Evolutionary conservation across 2,113 vertebrate genomes (phyloP), one percentile per base, ranked within the genome.

Genomic region (Balaeniceps rex): DNA sequence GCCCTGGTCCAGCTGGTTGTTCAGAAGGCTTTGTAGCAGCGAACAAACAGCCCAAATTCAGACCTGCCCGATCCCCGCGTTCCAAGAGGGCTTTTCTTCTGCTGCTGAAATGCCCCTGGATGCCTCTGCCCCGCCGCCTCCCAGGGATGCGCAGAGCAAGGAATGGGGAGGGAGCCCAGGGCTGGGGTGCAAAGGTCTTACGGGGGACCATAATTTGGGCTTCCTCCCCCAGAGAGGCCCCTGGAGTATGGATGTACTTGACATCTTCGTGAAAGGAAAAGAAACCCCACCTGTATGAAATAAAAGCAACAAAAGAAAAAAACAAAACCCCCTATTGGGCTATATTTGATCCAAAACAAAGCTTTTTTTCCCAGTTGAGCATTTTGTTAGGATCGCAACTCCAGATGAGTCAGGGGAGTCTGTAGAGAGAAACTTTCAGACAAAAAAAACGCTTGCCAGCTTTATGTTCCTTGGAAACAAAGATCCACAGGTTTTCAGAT

Each of bases 21-120:
- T 40, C 61, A 60, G 23, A 52, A 36, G 54, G 28, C 24, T 66
- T 58, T 61, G 76, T 31, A 17, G 46, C 8, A 21, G 25, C 36
- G 44, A 38, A 47, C 33, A 21, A 66, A 19, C 8, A 66, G 51
- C 31, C 25, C 51, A 40, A 29, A 36, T 10, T 44, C 54, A 42
- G 68, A 40, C 22, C 16, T n/a, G 40, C 25, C 47, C 1, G 1
- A 19, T 26, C 19, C 28, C 24, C 2, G 2, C 1, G 0, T 46
- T 74, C 29, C 31, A 14, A 80, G 5, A 26, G 4, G 13, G 21
- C 24, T 23, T 57, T 44, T 38, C 23, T 60, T 8, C 23, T 18
- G 40, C 49, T 28, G 46, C 11, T n/a, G 38, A 33, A 57, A 14
- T 19, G 4, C 6, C 26, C 36, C 14, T 0, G 3, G 44, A 14